Conservation (phyloP, 2,113 vertebrate species). For the Entelurus aequoreus region DNA sequence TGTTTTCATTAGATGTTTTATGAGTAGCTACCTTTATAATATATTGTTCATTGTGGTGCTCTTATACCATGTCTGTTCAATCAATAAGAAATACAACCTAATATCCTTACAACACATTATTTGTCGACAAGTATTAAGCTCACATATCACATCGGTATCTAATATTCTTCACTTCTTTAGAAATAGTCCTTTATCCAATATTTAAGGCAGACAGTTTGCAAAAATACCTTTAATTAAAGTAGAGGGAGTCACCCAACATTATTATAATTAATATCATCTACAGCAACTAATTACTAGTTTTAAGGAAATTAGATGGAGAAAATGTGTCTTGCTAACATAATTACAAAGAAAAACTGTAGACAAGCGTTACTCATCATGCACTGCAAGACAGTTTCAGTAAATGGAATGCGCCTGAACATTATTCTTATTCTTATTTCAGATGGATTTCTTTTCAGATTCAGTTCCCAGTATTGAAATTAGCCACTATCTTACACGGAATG, state of each 20-base stretch:
- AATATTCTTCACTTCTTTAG: too few relatives aligned
- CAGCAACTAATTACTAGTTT: conserved; percentile 9
- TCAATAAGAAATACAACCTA: too few relatives aligned
- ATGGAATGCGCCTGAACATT: not conserved
- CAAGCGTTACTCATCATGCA: not conserved
- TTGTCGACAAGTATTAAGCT: too few relatives aligned
- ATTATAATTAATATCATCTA: conserved; percentile 33
- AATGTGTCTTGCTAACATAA: conserved; percentile 20
- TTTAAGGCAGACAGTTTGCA: conserved; percentile 28
- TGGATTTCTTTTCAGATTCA: not conserved
- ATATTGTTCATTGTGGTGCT: too few relatives aligned
- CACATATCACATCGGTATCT: too few relatives aligned
- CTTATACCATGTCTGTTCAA: too few relatives aligned
- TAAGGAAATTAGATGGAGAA: conserved; percentile 25
- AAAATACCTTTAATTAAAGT: conserved; percentile 29
- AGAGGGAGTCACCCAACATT: conserved; percentile 10
- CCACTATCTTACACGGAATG: conserved; percentile 10
- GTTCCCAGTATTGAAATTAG: conserved; percentile 12
- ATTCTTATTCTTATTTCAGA: not conserved
- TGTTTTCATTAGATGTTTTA: too few relatives aligned
- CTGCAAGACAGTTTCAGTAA: not conserved
- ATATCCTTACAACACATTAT: too few relatives aligned
- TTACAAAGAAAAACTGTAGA: not conserved
- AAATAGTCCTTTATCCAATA: conserved; percentile 4
- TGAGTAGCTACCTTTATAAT: too few relatives aligned